A percentile compares a stretch with the other conserved stretches of the same genome.
Conservation (phyloP, 2,888 invertebrate species). For the Drosophila buzzatii region DNA sequence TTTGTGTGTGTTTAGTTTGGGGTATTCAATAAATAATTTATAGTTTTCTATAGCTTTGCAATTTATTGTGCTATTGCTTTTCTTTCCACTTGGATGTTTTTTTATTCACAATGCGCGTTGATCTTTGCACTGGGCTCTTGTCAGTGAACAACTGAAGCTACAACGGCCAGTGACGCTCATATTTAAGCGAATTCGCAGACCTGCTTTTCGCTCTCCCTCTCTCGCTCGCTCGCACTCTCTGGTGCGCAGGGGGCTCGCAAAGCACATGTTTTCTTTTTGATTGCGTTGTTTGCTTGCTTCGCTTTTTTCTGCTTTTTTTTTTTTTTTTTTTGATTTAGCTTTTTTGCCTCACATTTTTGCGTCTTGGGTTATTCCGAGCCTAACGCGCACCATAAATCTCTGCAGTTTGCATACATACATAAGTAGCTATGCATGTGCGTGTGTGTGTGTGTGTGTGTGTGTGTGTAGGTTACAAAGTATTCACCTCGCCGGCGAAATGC, state of each 20-base stretch:
- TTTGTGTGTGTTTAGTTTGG: constrained; percentile 6
- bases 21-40: neutral
- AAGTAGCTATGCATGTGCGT: constrained; percentile 1
- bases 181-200: constrained; percentile 61
- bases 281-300: constrained; percentile 50
- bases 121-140: constrained; percentile 60
- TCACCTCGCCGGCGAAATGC: constrained; percentile 60
- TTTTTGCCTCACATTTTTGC: constrained; percentile 54
- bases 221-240: constrained; percentile 12
- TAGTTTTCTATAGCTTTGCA: neutral
- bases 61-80: constrained; percentile 17
- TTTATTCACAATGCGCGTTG: constrained; percentile 22
- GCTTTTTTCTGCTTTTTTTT: constrained; percentile 23
- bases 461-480: constrained; percentile 11
- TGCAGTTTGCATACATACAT: constrained; percentile 18
- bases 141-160: constrained; percentile 73
- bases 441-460: constrained; percentile 5
- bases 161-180: constrained; percentile 58
- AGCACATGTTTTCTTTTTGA: constrained; percentile 72
- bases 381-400: constrained; percentile 68
- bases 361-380: constrained; percentile 68
- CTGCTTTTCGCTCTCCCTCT: constrained; percentile 8
- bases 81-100: constrained; percentile 7
- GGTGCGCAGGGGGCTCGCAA: constrained; percentile 12
- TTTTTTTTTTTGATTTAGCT: neutral